A percentile compares a stretch with the other conserved stretches of the same genome.
Evolutionary conservation across 2,888 invertebrate species (phyloP).

Genomic region (Drosophila mulleri): DNA sequence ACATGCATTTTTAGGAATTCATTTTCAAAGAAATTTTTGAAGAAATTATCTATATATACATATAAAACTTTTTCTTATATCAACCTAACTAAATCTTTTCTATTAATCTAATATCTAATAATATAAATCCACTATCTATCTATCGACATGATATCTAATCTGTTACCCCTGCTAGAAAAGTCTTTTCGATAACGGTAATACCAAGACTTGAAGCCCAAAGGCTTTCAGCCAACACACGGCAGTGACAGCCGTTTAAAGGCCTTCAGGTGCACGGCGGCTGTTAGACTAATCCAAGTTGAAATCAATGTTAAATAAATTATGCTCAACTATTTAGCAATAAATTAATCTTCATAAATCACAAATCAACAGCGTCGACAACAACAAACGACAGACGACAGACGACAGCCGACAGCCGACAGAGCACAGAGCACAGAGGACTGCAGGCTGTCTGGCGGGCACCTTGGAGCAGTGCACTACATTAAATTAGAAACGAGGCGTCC

Average conservation of each 20-base stretch:
- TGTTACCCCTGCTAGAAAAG: not conserved
- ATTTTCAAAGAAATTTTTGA: no score
- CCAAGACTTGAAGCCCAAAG: not conserved
- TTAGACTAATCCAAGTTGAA: constrained; percentile 68
- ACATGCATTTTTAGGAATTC: no score
- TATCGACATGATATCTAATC: not conserved
- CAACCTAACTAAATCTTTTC: no score
- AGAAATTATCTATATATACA: no score
- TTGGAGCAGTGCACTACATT: constrained; percentile 67
- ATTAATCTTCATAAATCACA: constrained; percentile 84
- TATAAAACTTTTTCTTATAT: no score
- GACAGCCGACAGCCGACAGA: constrained; percentile 22
- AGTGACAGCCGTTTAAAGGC: constrained; percentile 40
- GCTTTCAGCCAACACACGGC: constrained; percentile 1
- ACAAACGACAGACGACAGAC: constrained; percentile 23
- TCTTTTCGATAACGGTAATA: not conserved
- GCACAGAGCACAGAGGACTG: constrained; percentile 10
- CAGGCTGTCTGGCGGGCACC: constrained; percentile 18
- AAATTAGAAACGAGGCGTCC: constrained; percentile 79
- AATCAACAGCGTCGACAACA: constrained; percentile 76
- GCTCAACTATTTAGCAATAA: constrained; percentile 81
- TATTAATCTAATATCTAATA: not conserved
- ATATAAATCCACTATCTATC: not conserved
- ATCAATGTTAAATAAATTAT: constrained; percentile 83
- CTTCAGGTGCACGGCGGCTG: constrained; percentile 26